A percentile compares a stretch with the other conserved stretches of the same genome.
Conservation (phyloP, 2,113 vertebrate genomes). For the Mormyrus lacerda region DNA sequence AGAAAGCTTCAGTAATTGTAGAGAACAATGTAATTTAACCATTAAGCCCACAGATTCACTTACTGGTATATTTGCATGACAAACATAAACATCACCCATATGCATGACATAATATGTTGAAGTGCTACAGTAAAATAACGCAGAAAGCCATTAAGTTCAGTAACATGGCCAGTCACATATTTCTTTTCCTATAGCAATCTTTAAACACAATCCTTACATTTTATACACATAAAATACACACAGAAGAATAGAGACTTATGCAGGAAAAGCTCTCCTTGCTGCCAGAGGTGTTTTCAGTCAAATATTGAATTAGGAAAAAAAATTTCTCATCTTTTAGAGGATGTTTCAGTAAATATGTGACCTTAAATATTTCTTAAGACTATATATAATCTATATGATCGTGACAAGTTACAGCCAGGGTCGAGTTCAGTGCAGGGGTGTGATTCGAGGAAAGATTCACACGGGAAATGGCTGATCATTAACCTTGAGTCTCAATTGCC, state of each 20-base stretch:
- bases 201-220: background rate
- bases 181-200: background rate
- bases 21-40: slow-evolving; percentile 8
- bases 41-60: background rate
- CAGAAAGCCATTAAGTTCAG: background rate
- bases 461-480: background rate
- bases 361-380: background rate
- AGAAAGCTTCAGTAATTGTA: slow-evolving; percentile 29
- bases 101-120: background rate
- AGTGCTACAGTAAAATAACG: background rate
- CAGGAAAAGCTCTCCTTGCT: background rate
- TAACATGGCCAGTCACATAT: background rate
- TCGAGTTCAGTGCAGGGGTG: background rate
- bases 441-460: background rate
- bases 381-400: background rate
- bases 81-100: background rate
- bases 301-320: background rate
- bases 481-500: slow-evolving; percentile 3
- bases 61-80: background rate
- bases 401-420: slow-evolving; percentile 20
- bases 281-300: background rate
- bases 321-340: background rate
- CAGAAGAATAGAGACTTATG: background rate
- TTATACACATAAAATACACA: background rate
- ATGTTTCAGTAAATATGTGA: background rate